These are phyloP conservation scores for Aphelenchoides besseyi DNA, from an alignment of 1,140 invertebrate genomes.

Conservation along the genomic window DNA sequence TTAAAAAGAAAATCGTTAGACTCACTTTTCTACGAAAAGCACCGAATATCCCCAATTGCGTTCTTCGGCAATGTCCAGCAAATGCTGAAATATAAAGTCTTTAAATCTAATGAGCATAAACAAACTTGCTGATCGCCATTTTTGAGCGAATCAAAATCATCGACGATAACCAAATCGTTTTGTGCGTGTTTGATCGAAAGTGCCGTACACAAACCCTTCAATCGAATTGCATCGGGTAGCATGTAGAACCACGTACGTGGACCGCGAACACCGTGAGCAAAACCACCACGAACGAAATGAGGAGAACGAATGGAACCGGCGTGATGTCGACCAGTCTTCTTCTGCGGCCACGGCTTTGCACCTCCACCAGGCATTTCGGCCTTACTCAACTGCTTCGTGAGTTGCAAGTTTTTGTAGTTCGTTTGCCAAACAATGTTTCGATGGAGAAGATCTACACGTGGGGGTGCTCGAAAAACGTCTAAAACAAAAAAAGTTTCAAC, in stretches of 20 bases:
- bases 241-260: conserved; percentile 87
- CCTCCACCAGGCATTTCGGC: conserved; percentile 81
- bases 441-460: conserved; percentile 79
- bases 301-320: conserved; percentile 87
- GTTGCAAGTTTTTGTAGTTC: conserved; percentile 75
- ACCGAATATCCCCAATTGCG: conserved; percentile 93
- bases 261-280: conserved; percentile 80
- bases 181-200: conserved; percentile 85
- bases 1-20: conserved; percentile 12
- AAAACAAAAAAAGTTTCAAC: conserved; percentile 31
- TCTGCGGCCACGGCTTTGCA: conserved; percentile 72
- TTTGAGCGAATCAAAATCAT: conserved; percentile 76
- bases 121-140: conserved; percentile 71
- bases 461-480: conserved; percentile 56
- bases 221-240: conserved; percentile 74
- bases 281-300: conserved; percentile 72
- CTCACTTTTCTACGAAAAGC: conserved; percentile 83
- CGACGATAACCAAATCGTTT: conserved; percentile 88
- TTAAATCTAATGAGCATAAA: conserved; percentile 15
- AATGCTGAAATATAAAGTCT: conserved; percentile 65
- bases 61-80: conserved; percentile 76
- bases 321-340: conserved; percentile 80
- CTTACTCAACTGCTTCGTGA: conserved; percentile 71
- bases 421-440: conserved; percentile 84
- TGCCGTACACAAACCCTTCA: conserved; percentile 76